Conservation (phyloP, 2,888 invertebrate genomes). For the Conops quadrifasciatus region DNA sequence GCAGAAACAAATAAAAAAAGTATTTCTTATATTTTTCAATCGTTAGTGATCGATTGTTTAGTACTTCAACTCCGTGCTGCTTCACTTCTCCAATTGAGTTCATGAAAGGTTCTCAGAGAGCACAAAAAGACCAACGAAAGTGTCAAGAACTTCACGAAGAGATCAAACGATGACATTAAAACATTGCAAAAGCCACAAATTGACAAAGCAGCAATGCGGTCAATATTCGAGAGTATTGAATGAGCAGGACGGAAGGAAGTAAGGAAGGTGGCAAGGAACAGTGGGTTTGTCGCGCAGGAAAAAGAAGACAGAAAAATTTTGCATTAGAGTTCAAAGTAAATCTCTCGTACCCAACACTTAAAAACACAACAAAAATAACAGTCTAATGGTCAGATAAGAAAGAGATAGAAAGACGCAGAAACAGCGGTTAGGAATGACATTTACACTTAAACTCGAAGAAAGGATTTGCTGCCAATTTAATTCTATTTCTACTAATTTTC, state of each 20-base stretch:
- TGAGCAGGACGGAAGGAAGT: neutral
- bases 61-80: too few species aligned
- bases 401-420: too few species aligned
- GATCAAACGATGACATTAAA: conserved; percentile 5
- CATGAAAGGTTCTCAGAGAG: neutral
- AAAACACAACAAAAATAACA: too few species aligned
- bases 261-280: neutral
- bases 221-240: neutral
- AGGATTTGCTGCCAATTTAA: neutral
- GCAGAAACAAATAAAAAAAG: too few species aligned
- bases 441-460: too few species aligned
- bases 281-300: neutral
- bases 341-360: too few species aligned
- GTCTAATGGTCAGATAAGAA: too few species aligned
- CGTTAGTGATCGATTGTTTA: too few species aligned
- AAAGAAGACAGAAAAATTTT: too few species aligned
- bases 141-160: neutral
- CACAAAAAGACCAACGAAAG: neutral
- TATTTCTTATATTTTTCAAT: too few species aligned
- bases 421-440: too few species aligned
- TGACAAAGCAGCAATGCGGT: neutral
- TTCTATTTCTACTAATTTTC: neutral
- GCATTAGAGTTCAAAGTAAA: neutral
- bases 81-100: too few species aligned
- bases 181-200: conserved; percentile 4